Evolutionary conservation across 64 coral and sea anemone species (phyloP), one percentile per base, ranked within the genome.

Genomic region (Orbicella faveolata): DNA sequence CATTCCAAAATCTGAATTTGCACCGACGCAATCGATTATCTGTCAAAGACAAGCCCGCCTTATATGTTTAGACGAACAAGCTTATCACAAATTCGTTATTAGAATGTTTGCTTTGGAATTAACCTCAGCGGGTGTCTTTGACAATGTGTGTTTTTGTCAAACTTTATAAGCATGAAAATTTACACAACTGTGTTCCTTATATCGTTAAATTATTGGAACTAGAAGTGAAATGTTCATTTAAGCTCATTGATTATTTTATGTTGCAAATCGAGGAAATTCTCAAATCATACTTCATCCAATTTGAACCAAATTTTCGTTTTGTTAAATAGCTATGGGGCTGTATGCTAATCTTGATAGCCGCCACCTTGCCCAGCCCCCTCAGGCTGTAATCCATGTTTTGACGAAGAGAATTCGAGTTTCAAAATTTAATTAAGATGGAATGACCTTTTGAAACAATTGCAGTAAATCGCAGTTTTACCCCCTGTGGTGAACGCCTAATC

Each of bases 391-490:
- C 18, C 20, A 37, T 53, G 36, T 26, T 85, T 48, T 85, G 20
- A 1, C 14, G 2, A 25, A 85, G 65, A 52, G 64, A 85, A 52
- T 68, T 14, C 9, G 6, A 41, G 36, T 68, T 44, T 68, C 34
- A 9, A 84, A 68, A 44, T 85, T 85, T 85, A 70, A 85, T 85
- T 85, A 85, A 85, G 41, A 73, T 17, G 37, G 3, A 85, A 51
- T 16, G 36, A 73, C 20, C 82, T 20, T 26, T 5, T 85, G 16
- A 78, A 85, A 85, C 41, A 72, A 36, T 85, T 0, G 13, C 12
- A 20, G 8, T 12, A 72, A 72, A 52, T 68, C 35, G 25, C 36
- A 37, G 19, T 72, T 85, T 85, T 21, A 39, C 65, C 64, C 7
- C 82, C 36, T 33, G 82, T 15, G 37, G 65, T 1, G 82, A 52